Evolutionary conservation across 2,113 vertebrate species (phyloP), one percentile per base, ranked within the genome.

Genomic region (Cryptomyrus ogoouensis): DNA sequence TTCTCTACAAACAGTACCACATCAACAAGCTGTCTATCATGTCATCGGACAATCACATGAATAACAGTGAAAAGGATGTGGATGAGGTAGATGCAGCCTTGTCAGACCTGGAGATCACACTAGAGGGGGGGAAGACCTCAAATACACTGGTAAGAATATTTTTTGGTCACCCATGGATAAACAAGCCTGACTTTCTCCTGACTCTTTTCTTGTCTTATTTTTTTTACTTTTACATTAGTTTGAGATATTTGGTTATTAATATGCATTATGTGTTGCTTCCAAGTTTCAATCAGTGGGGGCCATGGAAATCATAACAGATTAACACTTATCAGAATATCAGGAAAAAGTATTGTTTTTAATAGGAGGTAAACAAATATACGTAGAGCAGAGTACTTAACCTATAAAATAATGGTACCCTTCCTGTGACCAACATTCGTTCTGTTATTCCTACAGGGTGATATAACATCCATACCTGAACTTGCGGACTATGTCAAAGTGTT

Each of bases 1-100:
- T 90, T 12, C 88, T 90, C 88, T 6, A 0, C 27, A 95, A 95
- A 42, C 95, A 99, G 98, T 99, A 99, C 94, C 98, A 99, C 95
- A 98, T 99, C 97, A 99, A 99, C 94, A 99, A 99, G 93, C 95
- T 99, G 92, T 99, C 98, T 9, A 97, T 99, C 96, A 99, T 99
- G 98, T 98, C 98, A 1, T 97, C 98, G 44, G 98, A 99, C 93
- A 98, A 99, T 94, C 98, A 99, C 95, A 96, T 99, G 95, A 99
- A 99, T 93, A 98, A 99, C 97, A 99, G 98, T 1, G 98, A 99
- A 96, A 99, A 99, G 95, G 98, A 99, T 88, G 97, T 99, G 89
- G 98, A 99, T 50, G 98, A 99, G 94, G 98, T 99, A 83, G 98
- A 99, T 0, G 98, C 98, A 0, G 98, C 98, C 1, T 97, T 99